These are phyloP conservation scores for Umimayanthus chanpuru DNA, from an alignment of 92 coral and sea anemone genomes.

Conservation along the genomic window DNA sequence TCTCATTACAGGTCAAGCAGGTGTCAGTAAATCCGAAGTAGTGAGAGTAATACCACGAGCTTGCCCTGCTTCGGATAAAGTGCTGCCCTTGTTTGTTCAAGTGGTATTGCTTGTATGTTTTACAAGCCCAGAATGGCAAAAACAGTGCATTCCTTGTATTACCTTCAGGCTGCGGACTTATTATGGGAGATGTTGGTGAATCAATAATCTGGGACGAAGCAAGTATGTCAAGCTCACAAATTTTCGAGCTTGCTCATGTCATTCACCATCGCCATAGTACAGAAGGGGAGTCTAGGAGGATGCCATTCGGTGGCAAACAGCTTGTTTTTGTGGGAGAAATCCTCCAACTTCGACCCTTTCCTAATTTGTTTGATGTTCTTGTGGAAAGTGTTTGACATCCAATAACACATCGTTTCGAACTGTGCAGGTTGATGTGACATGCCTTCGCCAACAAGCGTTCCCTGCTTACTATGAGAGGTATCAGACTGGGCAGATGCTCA, in stretches of 20 bases:
- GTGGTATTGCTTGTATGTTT: slow-evolving; percentile 11
- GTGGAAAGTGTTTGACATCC: background rate
- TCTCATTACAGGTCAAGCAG: background rate
- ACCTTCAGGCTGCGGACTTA: too few species aligned
- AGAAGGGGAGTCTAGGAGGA: background rate
- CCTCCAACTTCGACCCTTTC: background rate
- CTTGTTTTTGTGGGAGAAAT: background rate
- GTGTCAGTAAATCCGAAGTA: background rate
- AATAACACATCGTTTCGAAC: background rate
- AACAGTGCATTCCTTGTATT: slow-evolving; percentile 17
- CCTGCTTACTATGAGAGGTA: background rate
- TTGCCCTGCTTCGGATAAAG: background rate
- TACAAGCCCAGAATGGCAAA: slow-evolving; percentile 2
- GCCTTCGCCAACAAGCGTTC: background rate
- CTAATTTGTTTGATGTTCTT: background rate
- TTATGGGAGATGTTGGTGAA: too few species aligned
- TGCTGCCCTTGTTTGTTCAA: slow-evolving; percentile 15
- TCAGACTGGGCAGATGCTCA: background rate
- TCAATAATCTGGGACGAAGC: slow-evolving; percentile 40
- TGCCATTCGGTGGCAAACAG: background rate
- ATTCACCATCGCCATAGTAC: background rate
- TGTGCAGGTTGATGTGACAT: background rate
- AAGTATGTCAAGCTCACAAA: slow-evolving; percentile 32
- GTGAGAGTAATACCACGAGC: background rate
- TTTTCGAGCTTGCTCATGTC: background rate